Conservation (phyloP, 35 echinoderm and acorn worm species). For the Heliocidaris tuberculata region DNA sequence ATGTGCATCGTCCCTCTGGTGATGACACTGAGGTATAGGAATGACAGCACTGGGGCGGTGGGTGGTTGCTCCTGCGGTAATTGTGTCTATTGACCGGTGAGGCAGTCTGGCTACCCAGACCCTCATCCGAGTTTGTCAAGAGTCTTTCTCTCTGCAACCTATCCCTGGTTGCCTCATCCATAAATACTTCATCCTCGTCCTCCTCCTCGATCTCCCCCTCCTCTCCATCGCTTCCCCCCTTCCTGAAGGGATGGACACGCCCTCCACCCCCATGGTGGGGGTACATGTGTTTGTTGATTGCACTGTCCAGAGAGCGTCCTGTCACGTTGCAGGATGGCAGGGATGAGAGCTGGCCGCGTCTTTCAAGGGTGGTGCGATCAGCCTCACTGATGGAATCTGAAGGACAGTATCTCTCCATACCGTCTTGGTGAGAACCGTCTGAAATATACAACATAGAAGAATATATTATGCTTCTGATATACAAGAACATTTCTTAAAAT, state of each 20-base stretch:
- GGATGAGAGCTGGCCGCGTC: background rate
- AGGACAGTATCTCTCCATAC: conserved; percentile 8
- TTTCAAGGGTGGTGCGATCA: conserved; percentile 27
- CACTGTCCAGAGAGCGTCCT: conserved; percentile 31
- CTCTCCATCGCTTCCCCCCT: conserved; percentile 7
- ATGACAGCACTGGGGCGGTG: conserved; percentile 35
- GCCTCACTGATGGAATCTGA: conserved; percentile 25
- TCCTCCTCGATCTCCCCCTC: conserved; percentile 39
- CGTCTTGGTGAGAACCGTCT: background rate
- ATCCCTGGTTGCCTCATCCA: conserved; percentile 26
- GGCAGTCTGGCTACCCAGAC: conserved; percentile 43
- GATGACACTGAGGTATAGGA: conserved; percentile 48
- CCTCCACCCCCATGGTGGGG: conserved; percentile 14
- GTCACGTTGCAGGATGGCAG: background rate
- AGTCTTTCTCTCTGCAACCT: conserved; percentile 38
- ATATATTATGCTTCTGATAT: background rate
- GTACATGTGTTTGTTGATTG: conserved; percentile 48
- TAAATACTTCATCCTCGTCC: conserved; percentile 36
- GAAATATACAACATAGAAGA: background rate
- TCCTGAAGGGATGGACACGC: background rate
- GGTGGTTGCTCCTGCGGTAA: conserved; percentile 5
- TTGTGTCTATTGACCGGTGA: conserved; percentile 41
- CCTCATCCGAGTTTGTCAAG: conserved; percentile 39
- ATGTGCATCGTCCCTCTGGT: conserved; percentile 31
- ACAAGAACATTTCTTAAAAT: background rate